Percentiles rank a stretch among this genome's conserved stretches.
These are phyloP conservation scores for Tympanoctomys barrerae DNA, from an alignment of 2,797 vertebrate species.

Conservation along the genomic window DNA sequence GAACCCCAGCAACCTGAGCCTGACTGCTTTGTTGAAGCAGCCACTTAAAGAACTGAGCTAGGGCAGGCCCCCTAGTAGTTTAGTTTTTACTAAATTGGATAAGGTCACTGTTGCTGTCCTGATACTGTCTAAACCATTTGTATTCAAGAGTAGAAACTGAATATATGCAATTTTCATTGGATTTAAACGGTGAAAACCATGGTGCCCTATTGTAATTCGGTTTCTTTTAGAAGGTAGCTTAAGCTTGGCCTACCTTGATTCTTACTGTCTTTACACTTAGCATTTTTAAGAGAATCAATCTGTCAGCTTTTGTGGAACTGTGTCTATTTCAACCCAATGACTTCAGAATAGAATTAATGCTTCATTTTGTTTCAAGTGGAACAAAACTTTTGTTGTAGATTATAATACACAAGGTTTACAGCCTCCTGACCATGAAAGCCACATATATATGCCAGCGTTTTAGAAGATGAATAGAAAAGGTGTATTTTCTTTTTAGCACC, in stretches of 20 bases:
- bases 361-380: slow-evolving; percentile 48
- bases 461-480: neutral
- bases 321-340: neutral
- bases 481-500: slow-evolving; percentile 38
- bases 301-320: neutral
- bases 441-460: neutral
- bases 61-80: too few relatives aligned
- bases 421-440: slow-evolving; percentile 40
- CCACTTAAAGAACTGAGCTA: too few relatives aligned
- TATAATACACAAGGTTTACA: slow-evolving; percentile 2
- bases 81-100: neutral
- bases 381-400: neutral
- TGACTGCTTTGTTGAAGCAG: too few relatives aligned
- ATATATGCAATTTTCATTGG: slow-evolving; percentile 39
- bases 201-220: neutral
- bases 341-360: neutral
- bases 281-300: slow-evolving; percentile 15
- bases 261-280: slow-evolving; percentile 16
- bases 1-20: too few relatives aligned
- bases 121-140: neutral
- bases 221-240: neutral
- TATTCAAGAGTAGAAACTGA: slow-evolving; percentile 55
- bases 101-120: neutral
- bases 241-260: neutral
- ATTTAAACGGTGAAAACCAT: slow-evolving; percentile 41